Percentiles rank a stretch among this genome's conserved stretches.
Conservation (phyloP, 2,797 vertebrate genomes). For the Premnoplex brunnescens region DNA sequence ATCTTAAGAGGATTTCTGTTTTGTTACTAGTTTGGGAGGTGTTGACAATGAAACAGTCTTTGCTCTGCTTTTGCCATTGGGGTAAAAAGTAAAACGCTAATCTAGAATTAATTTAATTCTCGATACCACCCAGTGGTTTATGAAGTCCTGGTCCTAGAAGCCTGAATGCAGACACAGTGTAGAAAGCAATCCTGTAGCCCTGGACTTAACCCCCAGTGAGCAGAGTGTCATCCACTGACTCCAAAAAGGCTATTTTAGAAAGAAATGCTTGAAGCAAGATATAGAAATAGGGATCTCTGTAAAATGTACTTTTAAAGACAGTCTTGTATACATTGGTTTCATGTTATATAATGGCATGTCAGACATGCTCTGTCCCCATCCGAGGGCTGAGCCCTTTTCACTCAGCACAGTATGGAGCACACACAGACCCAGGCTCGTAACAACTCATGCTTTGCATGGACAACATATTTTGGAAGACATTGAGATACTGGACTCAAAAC, state of each 20-base stretch:
- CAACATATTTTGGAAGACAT: slow-evolving; percentile 4
- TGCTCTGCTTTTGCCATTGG: background rate
- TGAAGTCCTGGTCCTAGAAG: background rate
- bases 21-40: background rate
- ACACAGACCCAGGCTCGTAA: background rate
- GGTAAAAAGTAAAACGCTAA: background rate
- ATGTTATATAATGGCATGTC: slow-evolving; percentile 56
- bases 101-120: background rate
- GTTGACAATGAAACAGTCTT: background rate
- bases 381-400: background rate
- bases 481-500: background rate
- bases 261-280: background rate
- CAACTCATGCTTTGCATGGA: background rate
- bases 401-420: background rate
- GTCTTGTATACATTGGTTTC: slow-evolving; percentile 54
- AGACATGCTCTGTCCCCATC: background rate
- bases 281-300: background rate
- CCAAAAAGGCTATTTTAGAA: slow-evolving; percentile 25
- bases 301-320: slow-evolving; percentile 22
- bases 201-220: background rate
- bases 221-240: background rate
- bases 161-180: background rate
- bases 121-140: background rate
- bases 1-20: background rate
- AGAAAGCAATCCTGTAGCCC: background rate